Base-by-base conservation (phyloP, 2,888 invertebrate species). In the Drosophila fungiperda region DNA sequence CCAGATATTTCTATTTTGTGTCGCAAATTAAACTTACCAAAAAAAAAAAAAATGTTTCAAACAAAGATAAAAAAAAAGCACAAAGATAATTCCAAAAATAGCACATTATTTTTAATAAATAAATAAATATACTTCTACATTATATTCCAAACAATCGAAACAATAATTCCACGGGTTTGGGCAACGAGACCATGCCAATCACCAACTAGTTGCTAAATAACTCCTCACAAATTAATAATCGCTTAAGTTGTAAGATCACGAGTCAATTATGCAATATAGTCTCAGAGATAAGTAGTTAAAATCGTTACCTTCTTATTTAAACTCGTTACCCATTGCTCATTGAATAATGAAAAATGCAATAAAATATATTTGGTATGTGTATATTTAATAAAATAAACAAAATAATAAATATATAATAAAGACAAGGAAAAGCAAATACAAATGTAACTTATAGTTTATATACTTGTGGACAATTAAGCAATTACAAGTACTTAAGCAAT, bases 11-110 rank as follows among this genome's bases (percentile, higher is more conserved):
- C 29, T 7, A 17, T n/a, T 26, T 15, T 20, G 29, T 68, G 67
- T 29, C 40, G 45, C 58, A 49, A 29, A 63, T 23, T 36, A 68
- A 80, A 83, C 87, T 82, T 86, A 83, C 83, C 87, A 82, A 84
- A 70, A 60, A n/a, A 26, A 29, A 29, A 29, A 29, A 5, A 29
- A 68, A 78, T 52, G 48, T 64, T 61, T 45, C 26, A 49, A 32
- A 58, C 1, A 54, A 20, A 50, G 54, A 6, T 0, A 33, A 17
- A 32, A 12, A 12, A 20, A 40, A 23, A 15, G 1, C 29, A n/a
- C 11, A 29, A 42, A 53, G 33, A 6, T 11, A 40, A 42, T 33
- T 63, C 8, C 26, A 45, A 32, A 65, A 36, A 52, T 2, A 5
- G 11, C 15, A 6, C 3, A 12, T 23, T 58, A 36, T 15, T 9